phyloP scores from a whole-genome alignment of 2,888 invertebrate species.

The Formica aserva region DNA sequence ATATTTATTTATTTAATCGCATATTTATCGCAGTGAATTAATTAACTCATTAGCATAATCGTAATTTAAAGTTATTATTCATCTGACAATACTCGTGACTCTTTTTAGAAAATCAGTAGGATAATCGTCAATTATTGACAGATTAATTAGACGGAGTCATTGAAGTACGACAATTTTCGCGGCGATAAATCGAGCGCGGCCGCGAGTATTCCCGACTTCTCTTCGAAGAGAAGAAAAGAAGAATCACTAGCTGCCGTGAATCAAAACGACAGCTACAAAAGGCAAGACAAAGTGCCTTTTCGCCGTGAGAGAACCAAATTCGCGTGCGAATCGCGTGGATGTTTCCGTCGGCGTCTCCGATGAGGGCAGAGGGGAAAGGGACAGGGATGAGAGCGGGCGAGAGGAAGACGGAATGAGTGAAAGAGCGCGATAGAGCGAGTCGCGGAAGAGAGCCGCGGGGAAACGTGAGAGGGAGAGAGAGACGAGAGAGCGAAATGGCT shows the following conservation, averaged over 20 bases:
- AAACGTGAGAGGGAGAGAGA: constrained; percentile 6
- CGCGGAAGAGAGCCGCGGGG: constrained; percentile 12
- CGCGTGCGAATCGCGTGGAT: constrained; percentile 60
- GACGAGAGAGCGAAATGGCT: constrained; percentile 75
- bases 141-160: constrained; percentile 33
- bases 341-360: constrained; percentile 55
- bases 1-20: too few relatives aligned
- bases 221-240: constrained; percentile 46
- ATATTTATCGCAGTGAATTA: neutral
- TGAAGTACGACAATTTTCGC: constrained; percentile 33
- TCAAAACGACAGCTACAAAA: constrained; percentile 56
- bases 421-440: constrained; percentile 11
- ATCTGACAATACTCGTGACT: neutral
- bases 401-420: constrained; percentile 3
- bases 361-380: constrained; percentile 27
- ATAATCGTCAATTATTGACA: constrained; percentile 8
- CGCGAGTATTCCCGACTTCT: constrained; percentile 42
- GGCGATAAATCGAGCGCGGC: constrained; percentile 41
- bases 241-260: constrained; percentile 55
- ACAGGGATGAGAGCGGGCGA: neutral
- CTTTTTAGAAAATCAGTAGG: neutral
- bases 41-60: neutral
- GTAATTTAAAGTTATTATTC: neutral
- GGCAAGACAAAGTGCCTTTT: constrained; percentile 59
- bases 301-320: constrained; percentile 56